Percentiles rank a stretch among this genome's conserved stretches.
These are phyloP conservation scores for Mesocricetus auratus DNA, from an alignment of 2,113 vertebrate genomes.

Conservation along the genomic window DNA sequence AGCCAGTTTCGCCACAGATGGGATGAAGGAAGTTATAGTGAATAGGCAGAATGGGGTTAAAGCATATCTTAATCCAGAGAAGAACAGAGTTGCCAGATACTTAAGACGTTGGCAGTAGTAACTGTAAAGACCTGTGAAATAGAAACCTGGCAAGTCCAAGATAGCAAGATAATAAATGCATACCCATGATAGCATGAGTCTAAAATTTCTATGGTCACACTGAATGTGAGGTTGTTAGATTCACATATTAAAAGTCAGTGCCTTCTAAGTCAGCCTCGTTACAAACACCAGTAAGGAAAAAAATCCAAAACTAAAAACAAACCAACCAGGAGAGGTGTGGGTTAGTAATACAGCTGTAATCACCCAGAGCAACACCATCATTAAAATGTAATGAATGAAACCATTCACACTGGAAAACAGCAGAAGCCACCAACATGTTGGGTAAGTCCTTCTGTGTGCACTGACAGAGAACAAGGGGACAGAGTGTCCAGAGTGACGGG, in stretches of 20 bases:
- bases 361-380: background rate
- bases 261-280: background rate
- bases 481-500: background rate
- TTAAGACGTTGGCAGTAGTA: background rate
- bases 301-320: background rate
- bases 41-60: background rate
- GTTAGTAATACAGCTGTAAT: background rate
- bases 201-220: conserved; percentile 19
- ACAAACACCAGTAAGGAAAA: background rate
- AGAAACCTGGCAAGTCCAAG: background rate
- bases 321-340: background rate
- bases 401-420: background rate
- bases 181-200: background rate
- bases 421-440: background rate
- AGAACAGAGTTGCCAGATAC: background rate
- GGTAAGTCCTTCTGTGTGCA: background rate
- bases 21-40: background rate
- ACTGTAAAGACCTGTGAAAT: background rate
- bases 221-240: conserved; percentile 18
- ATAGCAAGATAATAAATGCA: background rate
- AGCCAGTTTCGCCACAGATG: background rate
- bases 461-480: background rate
- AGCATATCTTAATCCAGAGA: background rate
- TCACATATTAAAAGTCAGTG: conserved; percentile 16
- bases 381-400: conserved; percentile 6